Evolutionary conservation across 2,113 vertebrate genomes (phyloP), one percentile per base, ranked within the genome.

Genomic region (Ariopsis seemanni): DNA sequence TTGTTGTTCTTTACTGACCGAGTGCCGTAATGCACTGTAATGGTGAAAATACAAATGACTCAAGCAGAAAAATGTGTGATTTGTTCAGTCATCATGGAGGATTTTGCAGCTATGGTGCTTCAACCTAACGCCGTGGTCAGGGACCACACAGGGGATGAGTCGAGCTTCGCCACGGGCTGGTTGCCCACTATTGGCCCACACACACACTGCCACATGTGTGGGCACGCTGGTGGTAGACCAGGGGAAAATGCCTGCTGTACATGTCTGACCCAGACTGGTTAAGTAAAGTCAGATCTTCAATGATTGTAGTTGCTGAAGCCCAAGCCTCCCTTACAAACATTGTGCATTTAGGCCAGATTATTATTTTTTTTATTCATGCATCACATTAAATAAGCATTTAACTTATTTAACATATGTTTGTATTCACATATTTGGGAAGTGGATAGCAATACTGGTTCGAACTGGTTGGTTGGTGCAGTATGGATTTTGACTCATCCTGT

Each of bases 121-220:
- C 52, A 63, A 79, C 71, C 57, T 65, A 63, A 78, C 10, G 60
- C 82, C 55, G 74, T 84, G 82, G 87, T 88, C 82, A 58, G 52
- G 87, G 87, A 85, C 87, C 90, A 85, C 85, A 89, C 83, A 81
- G 84, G 65, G 79, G 85, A 72, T 77, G 75, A 71, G 58, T 53
- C 30, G 34, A 78, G 86, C 63, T 87, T 50, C 30, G 34, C 34
- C 67, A n/a, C 30, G 69, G 78, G 62, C 86, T 63, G 50, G 30
- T 53, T 34, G 60, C 69, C 85, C 71, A 74, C 77, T 17, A 53
- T 62, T 7, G 78, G 84, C 88, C 88, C 88, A 91, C 88, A 86
- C 83, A 90, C 85, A 89, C 18, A 62, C 69, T 57, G 65, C 86
- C 72, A 48, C 74, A 83, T 82, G 87, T 89, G 90, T 90, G 85